Conservation (phyloP, 2,113 vertebrate genomes). For the Melanotaenia duboulayi region DNA sequence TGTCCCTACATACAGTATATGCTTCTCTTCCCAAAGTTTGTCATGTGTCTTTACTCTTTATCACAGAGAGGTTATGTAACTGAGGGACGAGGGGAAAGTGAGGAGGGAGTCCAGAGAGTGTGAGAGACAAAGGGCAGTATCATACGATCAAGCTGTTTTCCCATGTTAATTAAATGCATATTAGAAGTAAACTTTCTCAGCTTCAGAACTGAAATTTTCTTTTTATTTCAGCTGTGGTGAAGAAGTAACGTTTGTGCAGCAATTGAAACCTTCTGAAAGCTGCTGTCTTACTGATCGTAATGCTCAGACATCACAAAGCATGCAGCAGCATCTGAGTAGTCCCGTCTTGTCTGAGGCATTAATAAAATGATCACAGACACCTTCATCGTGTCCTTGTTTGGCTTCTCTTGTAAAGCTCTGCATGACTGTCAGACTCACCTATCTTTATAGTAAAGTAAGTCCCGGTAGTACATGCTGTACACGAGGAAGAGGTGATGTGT, state of each 20-base stretch:
- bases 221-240: too few relatives aligned
- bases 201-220: too few relatives aligned
- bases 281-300: not conserved
- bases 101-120: not conserved
- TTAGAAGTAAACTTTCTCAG: too few relatives aligned
- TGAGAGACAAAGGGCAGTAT: too few relatives aligned
- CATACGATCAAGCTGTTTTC: too few relatives aligned
- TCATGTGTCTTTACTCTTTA: conserved; percentile 56
- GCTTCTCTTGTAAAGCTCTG: too few relatives aligned
- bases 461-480: conserved; percentile 15
- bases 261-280: too few relatives aligned
- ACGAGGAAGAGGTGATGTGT: conserved; percentile 35
- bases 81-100: conserved; percentile 44
- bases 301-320: not conserved
- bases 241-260: too few relatives aligned
- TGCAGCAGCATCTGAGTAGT: not conserved
- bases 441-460: not conserved
- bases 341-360: not conserved
- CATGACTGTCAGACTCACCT: not conserved
- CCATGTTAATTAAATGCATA: too few relatives aligned
- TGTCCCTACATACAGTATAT: conserved; percentile 20
- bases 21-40: conserved; percentile 32
- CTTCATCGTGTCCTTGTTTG: not conserved
- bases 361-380: conserved; percentile 1
- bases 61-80: conserved; percentile 68